Evolutionary conservation across 2,113 vertebrate species (phyloP), one percentile per base, ranked within the genome.

Genomic region (Talpa occidentalis): DNA sequence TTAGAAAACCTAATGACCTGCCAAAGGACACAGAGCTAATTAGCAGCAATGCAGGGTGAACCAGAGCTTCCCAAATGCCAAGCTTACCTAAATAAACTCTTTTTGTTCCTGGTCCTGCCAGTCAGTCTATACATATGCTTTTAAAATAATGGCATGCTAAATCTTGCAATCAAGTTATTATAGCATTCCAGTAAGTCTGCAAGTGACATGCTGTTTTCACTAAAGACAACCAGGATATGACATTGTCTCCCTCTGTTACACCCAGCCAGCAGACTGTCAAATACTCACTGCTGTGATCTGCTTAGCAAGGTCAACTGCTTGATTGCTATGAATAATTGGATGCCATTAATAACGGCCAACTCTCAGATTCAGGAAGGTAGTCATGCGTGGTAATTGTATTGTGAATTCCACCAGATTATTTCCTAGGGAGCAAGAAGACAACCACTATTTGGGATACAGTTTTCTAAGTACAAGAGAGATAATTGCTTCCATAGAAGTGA

Each of bases 271-370:
- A 88, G 70, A 94, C 82, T 96, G 95, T 92, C 94, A 94, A 67
- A 64, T 73, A 56, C 62, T 67, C 59, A 66, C 93, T 74, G 81
- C 85, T 94, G 78, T 82, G 88, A 94, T 96, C 88, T 80, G 88
- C 90, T 94, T 67, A 95, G 94, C 42, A 94, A 96, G 90, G 94
- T 94, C 30, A 1, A 78, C 88, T 67, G 54, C 90, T 97, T 95
- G 94, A 94, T 86, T 82, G 87, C 89, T 91, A 37, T 93, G 87
- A 97, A 92, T 96, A 96, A 96, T 93, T 96, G 93, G 84, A 97
- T 85, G 37, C 72, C 95, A 95, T 96, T 97, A 97, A 96, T 96
- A 96, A 93, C 69, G 92, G 90, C 94, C 94, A 94, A 85, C 81
- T 94, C 72, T 81, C 90, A 92, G 87, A 95, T 66, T 91, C 15